phyloP scores from a whole-genome alignment of 35 echinoderm and acorn worm species.

The Holothuria glaberrima region DNA sequence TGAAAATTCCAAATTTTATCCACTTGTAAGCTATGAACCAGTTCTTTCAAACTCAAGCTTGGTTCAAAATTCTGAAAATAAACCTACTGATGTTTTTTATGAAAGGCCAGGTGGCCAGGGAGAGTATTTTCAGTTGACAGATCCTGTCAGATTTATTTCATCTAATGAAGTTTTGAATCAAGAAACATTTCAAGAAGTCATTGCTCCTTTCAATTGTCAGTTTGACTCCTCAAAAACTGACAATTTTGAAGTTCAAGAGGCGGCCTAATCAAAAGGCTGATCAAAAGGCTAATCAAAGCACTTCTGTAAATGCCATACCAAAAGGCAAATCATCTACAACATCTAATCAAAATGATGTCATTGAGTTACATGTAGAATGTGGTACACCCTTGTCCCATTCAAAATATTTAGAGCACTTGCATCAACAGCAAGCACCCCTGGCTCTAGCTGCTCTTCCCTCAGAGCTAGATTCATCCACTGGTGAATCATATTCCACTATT shows the following conservation, averaged over 20 bases:
- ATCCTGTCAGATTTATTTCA: neutral
- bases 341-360: constrained; percentile 11
- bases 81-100: neutral
- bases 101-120: neutral
- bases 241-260: neutral
- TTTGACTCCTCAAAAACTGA: neutral
- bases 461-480: constrained; percentile 29
- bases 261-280: neutral
- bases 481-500: constrained; percentile 29
- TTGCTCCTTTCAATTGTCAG: neutral
- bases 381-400: constrained; percentile 7
- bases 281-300: neutral
- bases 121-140: neutral
- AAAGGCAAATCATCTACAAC: neutral
- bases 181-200: neutral
- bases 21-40: neutral
- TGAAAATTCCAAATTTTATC: constrained; percentile 16
- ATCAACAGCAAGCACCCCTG: neutral
- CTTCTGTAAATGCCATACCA: neutral
- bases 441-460: neutral
- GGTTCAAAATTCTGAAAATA: neutral
- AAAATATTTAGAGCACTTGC: constrained; percentile 13
- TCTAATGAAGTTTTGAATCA: neutral
- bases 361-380: neutral
- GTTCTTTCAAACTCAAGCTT: neutral